Conservation (phyloP, 2,113 vertebrate species). For the Platanista minor region DNA sequence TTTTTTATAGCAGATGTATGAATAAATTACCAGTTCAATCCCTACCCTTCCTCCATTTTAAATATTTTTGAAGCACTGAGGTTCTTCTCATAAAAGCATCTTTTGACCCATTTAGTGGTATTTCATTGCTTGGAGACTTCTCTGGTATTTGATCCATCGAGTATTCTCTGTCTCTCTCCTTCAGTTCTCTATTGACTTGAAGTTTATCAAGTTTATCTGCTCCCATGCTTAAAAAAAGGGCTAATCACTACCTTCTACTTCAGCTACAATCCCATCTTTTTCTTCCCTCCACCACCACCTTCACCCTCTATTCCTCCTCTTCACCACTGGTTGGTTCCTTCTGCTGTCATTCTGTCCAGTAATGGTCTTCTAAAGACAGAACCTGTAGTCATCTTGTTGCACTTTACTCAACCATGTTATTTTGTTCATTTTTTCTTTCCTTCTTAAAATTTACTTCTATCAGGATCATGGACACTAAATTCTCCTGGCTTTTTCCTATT, state of each 20-base stretch:
- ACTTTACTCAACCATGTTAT: neutral
- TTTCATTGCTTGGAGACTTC: neutral
- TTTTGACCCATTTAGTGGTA: neutral
- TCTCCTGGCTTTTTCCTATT: neutral
- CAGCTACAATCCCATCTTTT: neutral
- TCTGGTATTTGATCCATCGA: neutral
- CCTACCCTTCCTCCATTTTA: neutral
- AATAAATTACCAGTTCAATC: neutral
- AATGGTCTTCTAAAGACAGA: neutral
- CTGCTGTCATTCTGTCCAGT: neutral
- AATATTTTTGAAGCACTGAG: neutral
- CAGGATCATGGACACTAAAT: neutral
- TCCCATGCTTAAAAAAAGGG: neutral
- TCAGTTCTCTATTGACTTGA: neutral
- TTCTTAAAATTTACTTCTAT: neutral
- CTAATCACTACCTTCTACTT: neutral
- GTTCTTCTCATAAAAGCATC: neutral
- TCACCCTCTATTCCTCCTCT: neutral
- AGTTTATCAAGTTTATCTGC: neutral
- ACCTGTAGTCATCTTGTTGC: neutral
- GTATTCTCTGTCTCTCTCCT: neutral
- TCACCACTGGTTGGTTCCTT: neutral
- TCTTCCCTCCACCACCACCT: neutral
- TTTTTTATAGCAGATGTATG: neutral
- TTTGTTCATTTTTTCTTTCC: neutral